These are phyloP conservation scores for Cardiocondyla obscurior DNA, from an alignment of 1,140 invertebrate species.

Conservation along the genomic window DNA sequence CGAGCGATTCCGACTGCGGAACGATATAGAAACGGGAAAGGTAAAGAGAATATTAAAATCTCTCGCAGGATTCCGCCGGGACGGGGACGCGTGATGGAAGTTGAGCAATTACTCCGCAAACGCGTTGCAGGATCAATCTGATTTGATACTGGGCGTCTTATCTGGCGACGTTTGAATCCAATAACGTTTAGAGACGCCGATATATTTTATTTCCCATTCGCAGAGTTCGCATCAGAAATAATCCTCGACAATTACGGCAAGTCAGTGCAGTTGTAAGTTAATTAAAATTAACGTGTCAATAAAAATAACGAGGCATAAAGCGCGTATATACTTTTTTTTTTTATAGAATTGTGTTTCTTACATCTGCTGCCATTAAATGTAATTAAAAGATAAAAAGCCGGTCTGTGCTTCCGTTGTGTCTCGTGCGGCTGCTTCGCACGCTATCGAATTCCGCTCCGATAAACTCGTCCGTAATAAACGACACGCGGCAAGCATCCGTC, in stretches of 20 bases:
- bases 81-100: not conserved
- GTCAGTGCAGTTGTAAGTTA: not conserved
- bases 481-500: constrained; percentile 15
- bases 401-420: not conserved
- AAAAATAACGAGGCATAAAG: not conserved
- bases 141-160: not conserved
- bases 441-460: not conserved
- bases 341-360: not conserved
- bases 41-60: constrained; percentile 36
- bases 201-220: not conserved
- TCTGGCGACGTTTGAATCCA: not conserved
- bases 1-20: constrained; percentile 5
- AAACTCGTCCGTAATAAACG: constrained; percentile 16
- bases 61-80: not conserved
- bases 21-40: constrained; percentile 9
- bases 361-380: not conserved
- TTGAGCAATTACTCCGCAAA: constrained; percentile 34
- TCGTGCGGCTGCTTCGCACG: not conserved
- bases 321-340: no score
- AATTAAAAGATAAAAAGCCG: not conserved
- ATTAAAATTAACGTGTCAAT: not conserved
- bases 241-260: not conserved
- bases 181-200: not conserved
- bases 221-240: not conserved
- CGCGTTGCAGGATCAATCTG: constrained; percentile 15